phyloP scores from a whole-genome alignment of 2,797 vertebrate species.

The Benthosema pterotum region DNA sequence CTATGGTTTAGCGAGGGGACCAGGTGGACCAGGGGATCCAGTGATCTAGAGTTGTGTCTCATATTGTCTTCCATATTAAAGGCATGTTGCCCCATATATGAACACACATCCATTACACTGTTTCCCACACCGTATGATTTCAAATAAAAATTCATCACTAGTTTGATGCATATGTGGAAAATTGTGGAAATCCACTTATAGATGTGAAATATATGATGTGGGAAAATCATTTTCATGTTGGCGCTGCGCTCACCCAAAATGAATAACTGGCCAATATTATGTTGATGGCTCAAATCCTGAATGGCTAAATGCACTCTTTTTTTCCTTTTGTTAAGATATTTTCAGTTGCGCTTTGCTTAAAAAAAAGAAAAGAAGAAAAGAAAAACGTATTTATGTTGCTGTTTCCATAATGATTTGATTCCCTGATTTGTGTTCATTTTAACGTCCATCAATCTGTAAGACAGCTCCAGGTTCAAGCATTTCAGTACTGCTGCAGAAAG shows the following conservation, averaged over 20 bases:
- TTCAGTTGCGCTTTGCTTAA: constrained; percentile 63
- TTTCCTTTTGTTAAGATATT: constrained; percentile 64
- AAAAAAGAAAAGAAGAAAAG: too few relatives aligned
- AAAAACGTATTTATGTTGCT: constrained; percentile 36
- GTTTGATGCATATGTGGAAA: too few relatives aligned
- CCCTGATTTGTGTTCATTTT: constrained; percentile 27
- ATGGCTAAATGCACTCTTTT: constrained; percentile 41
- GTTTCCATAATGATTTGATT: constrained; percentile 57
- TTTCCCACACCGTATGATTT: constrained; percentile 25
- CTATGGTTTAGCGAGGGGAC: too few relatives aligned
- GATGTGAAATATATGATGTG: background rate
- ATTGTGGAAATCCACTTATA: too few relatives aligned
- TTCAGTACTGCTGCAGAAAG: constrained; percentile 12
- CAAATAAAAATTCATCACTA: constrained; percentile 5
- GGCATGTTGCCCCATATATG: constrained; percentile 35
- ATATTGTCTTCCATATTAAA: constrained; percentile 51
- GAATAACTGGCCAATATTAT: constrained; percentile 33
- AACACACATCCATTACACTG: constrained; percentile 21
- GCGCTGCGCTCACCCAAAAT: constrained; percentile 44
- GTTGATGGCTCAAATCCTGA: constrained; percentile 37
- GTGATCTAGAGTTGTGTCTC: constrained; percentile 30
- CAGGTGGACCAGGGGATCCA: too few relatives aligned
- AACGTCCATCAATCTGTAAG: constrained; percentile 31
- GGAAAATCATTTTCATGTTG: constrained; percentile 37
- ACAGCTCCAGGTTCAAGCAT: constrained; percentile 9